phyloP scores from a whole-genome alignment of 2,888 invertebrate species.

The Salpingus planirostris region DNA sequence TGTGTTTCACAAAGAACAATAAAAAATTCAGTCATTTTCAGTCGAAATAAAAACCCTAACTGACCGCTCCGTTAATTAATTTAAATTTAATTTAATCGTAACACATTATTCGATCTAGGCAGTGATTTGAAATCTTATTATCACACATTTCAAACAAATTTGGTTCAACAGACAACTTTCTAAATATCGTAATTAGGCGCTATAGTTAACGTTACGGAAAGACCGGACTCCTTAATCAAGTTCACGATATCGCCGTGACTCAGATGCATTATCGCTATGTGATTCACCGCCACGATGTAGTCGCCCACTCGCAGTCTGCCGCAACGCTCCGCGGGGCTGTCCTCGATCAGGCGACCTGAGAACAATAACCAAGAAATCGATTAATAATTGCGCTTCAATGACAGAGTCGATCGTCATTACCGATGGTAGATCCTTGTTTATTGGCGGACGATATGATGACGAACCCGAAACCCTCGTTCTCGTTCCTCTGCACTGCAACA shows the following conservation, averaged over 20 bases:
- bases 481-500: conserved; percentile 80
- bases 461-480: conserved; percentile 97
- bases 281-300: conserved; percentile 92
- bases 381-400: too few relatives aligned
- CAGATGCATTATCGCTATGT: conserved; percentile 80
- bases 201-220: conserved; percentile 79
- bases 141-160: too few relatives aligned
- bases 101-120: too few relatives aligned
- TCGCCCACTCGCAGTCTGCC: conserved; percentile 87
- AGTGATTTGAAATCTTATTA: too few relatives aligned
- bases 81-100: too few relatives aligned
- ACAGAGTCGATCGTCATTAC: conserved; percentile 49
- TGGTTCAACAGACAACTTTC: too few relatives aligned
- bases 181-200: conserved; percentile 50
- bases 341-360: conserved; percentile 85
- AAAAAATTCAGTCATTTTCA: too few relatives aligned
- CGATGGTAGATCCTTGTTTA: conserved; percentile 80
- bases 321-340: conserved; percentile 92
- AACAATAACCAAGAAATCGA: neutral
- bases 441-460: conserved; percentile 95
- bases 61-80: too few relatives aligned
- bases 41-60: too few relatives aligned
- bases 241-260: conserved; percentile 96
- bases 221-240: conserved; percentile 92
- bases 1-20: too few relatives aligned